These are phyloP conservation scores for Corbicula japonica DNA, from an alignment of 2,888 invertebrate genomes.

Conservation along the genomic window DNA sequence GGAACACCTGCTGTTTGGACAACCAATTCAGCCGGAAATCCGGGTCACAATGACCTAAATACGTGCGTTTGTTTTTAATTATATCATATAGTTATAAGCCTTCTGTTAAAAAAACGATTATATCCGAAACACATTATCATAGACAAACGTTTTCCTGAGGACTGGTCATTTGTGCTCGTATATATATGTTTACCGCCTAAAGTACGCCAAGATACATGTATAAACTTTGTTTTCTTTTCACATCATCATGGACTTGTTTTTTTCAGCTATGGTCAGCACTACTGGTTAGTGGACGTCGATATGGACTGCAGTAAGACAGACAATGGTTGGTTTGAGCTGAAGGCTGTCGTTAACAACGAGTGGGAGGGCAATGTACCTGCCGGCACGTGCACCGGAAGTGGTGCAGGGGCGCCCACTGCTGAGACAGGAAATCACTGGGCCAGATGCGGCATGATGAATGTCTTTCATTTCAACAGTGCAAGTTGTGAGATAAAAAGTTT, in stretches of 20 bases:
- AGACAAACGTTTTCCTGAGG: too few relatives aligned
- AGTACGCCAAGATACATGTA: not conserved
- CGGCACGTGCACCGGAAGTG: slow-evolving; percentile 79
- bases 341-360: slow-evolving; percentile 80
- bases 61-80: too few relatives aligned
- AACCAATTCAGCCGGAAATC: slow-evolving; percentile 74
- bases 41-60: slow-evolving; percentile 74
- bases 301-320: slow-evolving; percentile 86
- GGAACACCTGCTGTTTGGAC: slow-evolving; percentile 84
- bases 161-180: too few relatives aligned
- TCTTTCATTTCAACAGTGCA: slow-evolving; percentile 82
- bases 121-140: too few relatives aligned
- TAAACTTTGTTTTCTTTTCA: not conserved
- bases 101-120: too few relatives aligned
- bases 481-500: slow-evolving; percentile 72
- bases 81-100: too few relatives aligned
- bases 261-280: slow-evolving; percentile 85
- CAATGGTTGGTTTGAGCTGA: slow-evolving; percentile 87
- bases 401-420: slow-evolving; percentile 66
- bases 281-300: slow-evolving; percentile 86
- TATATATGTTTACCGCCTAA: too few relatives aligned
- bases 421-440: slow-evolving; percentile 85
- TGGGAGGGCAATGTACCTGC: slow-evolving; percentile 85
- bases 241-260: too few relatives aligned
- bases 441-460: slow-evolving; percentile 86